phyloP scores from a whole-genome alignment of 1,140 invertebrate species.

The Lepidotrigona ventralis region DNA sequence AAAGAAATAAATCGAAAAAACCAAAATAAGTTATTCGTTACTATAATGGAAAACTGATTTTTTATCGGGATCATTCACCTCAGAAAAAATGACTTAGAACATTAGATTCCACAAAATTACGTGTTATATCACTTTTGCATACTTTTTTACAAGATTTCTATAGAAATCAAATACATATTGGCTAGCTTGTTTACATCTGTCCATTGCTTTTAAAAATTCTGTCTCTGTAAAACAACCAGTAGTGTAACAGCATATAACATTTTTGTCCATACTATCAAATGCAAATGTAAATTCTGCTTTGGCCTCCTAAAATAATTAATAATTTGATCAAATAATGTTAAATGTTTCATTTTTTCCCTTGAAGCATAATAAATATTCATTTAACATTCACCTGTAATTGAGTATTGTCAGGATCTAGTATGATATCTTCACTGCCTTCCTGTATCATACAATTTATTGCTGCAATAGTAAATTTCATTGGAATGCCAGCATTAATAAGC shows the following conservation, averaged over 20 bases:
- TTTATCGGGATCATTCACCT: neutral
- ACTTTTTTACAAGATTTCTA: slow-evolving; percentile 82
- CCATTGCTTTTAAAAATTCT: slow-evolving; percentile 84
- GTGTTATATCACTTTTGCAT: slow-evolving; percentile 78
- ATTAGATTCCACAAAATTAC: neutral
- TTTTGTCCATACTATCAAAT: slow-evolving; percentile 85
- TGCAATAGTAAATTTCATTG: slow-evolving; percentile 90
- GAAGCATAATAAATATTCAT: slow-evolving; percentile 13
- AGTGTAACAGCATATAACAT: slow-evolving; percentile 84
- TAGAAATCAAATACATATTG: slow-evolving; percentile 87
- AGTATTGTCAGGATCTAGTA: slow-evolving; percentile 84
- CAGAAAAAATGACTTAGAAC: neutral
- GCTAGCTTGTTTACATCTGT: slow-evolving; percentile 84
- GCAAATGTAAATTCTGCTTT: slow-evolving; percentile 85
- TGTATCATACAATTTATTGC: slow-evolving; percentile 87
- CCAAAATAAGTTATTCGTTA: no score
- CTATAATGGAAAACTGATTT: no score
- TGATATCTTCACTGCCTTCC: slow-evolving; percentile 81
- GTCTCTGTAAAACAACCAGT: slow-evolving; percentile 84
- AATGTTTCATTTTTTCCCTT: neutral
- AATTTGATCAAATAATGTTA: slow-evolving; percentile 9
- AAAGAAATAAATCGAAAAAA: no score
- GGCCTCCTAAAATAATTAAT: slow-evolving; percentile 71
- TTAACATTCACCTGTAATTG: slow-evolving; percentile 77
- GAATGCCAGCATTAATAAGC: slow-evolving; percentile 88